phyloP scores from a whole-genome alignment of 2,113 vertebrate species.

The Psammodynastes pulverulentus region DNA sequence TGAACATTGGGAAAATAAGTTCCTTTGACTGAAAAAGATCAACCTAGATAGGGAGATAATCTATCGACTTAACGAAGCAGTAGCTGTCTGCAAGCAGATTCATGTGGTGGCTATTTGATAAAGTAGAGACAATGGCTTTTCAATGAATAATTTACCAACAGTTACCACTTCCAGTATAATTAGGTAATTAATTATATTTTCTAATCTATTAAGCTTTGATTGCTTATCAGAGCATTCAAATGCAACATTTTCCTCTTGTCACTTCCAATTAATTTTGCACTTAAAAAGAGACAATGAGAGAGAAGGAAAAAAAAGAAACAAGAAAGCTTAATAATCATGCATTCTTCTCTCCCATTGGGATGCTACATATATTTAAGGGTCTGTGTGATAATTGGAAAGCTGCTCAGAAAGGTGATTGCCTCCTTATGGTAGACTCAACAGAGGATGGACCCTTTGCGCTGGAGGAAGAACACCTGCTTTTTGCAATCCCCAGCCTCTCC shows the following conservation, averaged over 20 bases:
- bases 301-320: background rate
- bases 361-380: constrained; percentile 2
- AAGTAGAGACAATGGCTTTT: constrained; percentile 46
- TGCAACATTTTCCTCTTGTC: constrained; percentile 69
- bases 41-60: background rate
- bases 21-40: background rate
- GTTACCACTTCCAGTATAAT: constrained; percentile 62
- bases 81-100: background rate
- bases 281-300: background rate
- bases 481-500: background rate
- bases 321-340: constrained; percentile 21
- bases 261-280: constrained; percentile 68
- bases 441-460: background rate
- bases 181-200: constrained; percentile 75
- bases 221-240: constrained; percentile 67
- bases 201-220: constrained; percentile 68
- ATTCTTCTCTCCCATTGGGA: constrained; percentile 15
- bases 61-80: background rate
- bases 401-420: background rate
- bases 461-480: background rate
- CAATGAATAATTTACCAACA: constrained; percentile 53
- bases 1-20: background rate
- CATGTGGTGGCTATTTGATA: constrained; percentile 1
- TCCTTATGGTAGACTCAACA: background rate
- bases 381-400: background rate